Evolutionary conservation across 2,797 vertebrate genomes (phyloP).

Genomic region (Nannoperca obscura): DNA sequence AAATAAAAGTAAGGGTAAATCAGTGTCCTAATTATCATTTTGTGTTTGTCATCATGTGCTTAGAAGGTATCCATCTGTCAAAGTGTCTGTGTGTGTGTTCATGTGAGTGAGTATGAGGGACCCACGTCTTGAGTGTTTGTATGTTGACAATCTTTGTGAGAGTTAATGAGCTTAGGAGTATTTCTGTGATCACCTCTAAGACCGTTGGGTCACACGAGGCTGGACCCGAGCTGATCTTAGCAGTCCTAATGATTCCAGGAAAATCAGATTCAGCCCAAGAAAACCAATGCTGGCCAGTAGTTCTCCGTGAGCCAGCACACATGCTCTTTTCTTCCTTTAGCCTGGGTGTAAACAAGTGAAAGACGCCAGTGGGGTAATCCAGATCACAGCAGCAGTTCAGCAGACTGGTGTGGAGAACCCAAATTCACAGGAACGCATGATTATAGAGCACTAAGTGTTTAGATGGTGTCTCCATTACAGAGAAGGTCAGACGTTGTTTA

Average conservation of each 20-base stretch:
- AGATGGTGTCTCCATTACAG: constrained; percentile 21
- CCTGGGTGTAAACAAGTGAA: constrained; percentile 61
- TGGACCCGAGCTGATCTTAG: constrained; percentile 41
- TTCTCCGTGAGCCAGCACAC: constrained; percentile 42
- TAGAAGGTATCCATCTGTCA: constrained; percentile 4
- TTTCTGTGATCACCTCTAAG: constrained; percentile 41
- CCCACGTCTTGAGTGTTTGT: constrained; percentile 18
- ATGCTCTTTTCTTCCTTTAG: constrained; percentile 43
- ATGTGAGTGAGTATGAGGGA: not conserved
- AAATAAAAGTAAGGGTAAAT: constrained; percentile 43
- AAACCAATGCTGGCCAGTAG: constrained; percentile 15
- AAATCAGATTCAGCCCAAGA: constrained; percentile 55
- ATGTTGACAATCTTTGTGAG: constrained; percentile 28
- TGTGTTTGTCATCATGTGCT: constrained; percentile 34
- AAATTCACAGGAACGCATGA: constrained; percentile 38
- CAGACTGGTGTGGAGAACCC: constrained; percentile 22
- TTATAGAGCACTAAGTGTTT: constrained; percentile 12
- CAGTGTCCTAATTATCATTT: constrained; percentile 14
- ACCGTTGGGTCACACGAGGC: constrained; percentile 41
- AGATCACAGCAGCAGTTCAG: constrained; percentile 58
- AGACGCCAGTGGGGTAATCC: constrained; percentile 58
- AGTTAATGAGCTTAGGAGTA: constrained; percentile 67
- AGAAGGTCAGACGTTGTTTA: constrained; percentile 3
- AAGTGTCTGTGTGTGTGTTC: constrained; percentile 11
- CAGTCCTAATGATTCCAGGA: constrained; percentile 60